These are phyloP conservation scores for Troides oblongomaculatus DNA, from an alignment of 2,888 invertebrate genomes.

Conservation along the genomic window DNA sequence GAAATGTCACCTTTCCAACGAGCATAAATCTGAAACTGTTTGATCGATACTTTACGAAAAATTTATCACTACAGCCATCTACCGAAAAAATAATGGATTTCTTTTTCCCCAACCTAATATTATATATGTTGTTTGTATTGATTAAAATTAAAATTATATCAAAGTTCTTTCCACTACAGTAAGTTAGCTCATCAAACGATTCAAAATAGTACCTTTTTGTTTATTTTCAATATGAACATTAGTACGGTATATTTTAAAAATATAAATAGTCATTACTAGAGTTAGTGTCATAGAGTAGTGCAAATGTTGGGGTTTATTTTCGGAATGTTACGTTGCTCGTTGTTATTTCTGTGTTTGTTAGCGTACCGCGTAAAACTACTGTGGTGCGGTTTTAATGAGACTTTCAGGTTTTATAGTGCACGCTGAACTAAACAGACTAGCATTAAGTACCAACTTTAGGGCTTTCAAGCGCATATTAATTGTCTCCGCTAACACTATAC, in stretches of 20 bases:
- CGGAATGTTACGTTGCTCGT: slow-evolving; percentile 20
- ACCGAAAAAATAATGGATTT: no score
- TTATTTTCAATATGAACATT: neutral
- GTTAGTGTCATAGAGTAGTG: slow-evolving; percentile 11
- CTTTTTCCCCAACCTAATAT: no score
- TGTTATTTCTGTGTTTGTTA: slow-evolving; percentile 24
- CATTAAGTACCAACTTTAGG: slow-evolving; percentile 15
- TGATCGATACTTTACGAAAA: no score
- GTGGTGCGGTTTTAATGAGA: slow-evolving; percentile 20
- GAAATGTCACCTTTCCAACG: no score
- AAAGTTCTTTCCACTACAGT: no score
- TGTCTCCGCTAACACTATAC: slow-evolving; percentile 10
- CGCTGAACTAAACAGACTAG: slow-evolving; percentile 16
- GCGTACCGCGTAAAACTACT: slow-evolving; percentile 18
- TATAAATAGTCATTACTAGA: neutral
- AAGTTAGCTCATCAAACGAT: neutral
- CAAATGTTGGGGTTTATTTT: slow-evolving; percentile 7
- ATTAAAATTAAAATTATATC: no score
- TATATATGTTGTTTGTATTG: no score
- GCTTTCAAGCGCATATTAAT: slow-evolving; percentile 19
- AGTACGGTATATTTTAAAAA: neutral
- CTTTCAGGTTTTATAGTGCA: slow-evolving; percentile 22
- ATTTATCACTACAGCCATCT: no score
- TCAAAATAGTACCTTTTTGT: neutral
- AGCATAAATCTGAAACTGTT: no score